Evolutionary conservation across 1,140 invertebrate species (phyloP).

Genomic region (Ctenoplectra terminalis): DNA sequence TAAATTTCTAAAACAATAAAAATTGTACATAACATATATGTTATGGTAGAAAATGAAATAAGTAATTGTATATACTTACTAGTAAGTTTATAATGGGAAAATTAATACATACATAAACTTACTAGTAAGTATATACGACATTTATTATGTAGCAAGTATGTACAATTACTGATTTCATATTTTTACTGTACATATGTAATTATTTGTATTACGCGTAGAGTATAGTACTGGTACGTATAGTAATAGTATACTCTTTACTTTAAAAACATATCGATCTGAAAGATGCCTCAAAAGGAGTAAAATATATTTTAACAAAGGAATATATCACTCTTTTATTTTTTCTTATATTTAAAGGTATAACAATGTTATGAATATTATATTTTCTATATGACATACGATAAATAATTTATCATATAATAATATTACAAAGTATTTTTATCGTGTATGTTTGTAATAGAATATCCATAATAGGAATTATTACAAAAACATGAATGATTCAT

Average conservation of each 20-base stretch:
- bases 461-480: not conserved
- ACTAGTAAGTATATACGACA: no score
- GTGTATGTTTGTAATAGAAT: not conserved
- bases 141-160: not conserved
- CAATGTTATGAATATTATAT: not conserved
- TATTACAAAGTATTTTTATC: not conserved
- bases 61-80: no score
- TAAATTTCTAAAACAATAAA: not conserved
- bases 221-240: not conserved
- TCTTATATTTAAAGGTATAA: not conserved
- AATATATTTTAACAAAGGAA: slow-evolving; percentile 21
- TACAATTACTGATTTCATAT: not conserved
- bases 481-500: not conserved
- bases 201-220: not conserved
- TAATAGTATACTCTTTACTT: slow-evolving; percentile 7
- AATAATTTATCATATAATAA: not conserved
- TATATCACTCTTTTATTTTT: not conserved
- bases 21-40: slow-evolving; percentile 8
- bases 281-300: not conserved
- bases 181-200: not conserved
- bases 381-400: not conserved
- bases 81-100: no score
- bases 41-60: not conserved
- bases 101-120: no score
- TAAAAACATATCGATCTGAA: slow-evolving; percentile 9